Percentiles rank a stretch among this genome's conserved stretches.
phyloP scores from a whole-genome alignment of 2,888 invertebrate genomes.

The Limnephilus rhombicus region DNA sequence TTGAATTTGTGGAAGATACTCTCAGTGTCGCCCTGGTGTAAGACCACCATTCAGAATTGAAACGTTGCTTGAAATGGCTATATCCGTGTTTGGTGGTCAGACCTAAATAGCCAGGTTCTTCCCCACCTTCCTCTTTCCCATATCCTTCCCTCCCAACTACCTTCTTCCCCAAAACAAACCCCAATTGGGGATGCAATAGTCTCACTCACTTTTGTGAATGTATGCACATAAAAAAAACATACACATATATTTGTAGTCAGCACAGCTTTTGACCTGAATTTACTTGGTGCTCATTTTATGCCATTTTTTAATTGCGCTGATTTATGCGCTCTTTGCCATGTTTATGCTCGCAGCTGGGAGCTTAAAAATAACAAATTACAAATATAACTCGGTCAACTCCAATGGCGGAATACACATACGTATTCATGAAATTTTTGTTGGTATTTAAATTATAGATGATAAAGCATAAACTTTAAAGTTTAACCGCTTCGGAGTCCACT shows the following conservation, averaged over 20 bases:
- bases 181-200: too few relatives aligned
- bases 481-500: neutral
- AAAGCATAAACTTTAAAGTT: neutral
- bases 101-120: too few relatives aligned
- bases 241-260: neutral
- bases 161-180: too few relatives aligned
- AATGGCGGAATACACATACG: neutral
- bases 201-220: too few relatives aligned
- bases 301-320: slow-evolving; percentile 9
- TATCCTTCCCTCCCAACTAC: too few relatives aligned
- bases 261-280: slow-evolving; percentile 28
- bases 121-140: too few relatives aligned
- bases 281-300: neutral
- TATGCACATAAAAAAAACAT: too few relatives aligned
- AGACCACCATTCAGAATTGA: too few relatives aligned
- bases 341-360: neutral
- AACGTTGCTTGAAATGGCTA: too few relatives aligned
- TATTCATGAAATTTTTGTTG: neutral
- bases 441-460: neutral
- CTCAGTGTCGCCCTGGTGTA: too few relatives aligned
- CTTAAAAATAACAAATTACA: slow-evolving; percentile 28
- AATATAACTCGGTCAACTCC: slow-evolving; percentile 11
- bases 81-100: too few relatives aligned
- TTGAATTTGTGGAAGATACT: too few relatives aligned
- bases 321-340: slow-evolving; percentile 5